Base-by-base conservation (phyloP, 2,888 invertebrate genomes). In the Nysson spinosus region DNA sequence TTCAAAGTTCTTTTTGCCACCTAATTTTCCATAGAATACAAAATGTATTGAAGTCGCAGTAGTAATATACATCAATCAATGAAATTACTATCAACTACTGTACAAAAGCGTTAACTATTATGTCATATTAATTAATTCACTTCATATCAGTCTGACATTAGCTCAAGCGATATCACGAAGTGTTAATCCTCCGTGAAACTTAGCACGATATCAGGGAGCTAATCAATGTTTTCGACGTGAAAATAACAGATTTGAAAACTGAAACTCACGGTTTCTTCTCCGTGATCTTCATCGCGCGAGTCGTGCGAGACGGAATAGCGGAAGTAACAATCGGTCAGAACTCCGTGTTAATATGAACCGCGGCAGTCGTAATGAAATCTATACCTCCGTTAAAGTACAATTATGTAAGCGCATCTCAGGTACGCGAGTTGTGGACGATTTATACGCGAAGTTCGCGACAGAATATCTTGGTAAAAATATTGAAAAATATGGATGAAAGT, bases 361-460 rank as follows among this genome's bases (percentile, higher is more conserved):
- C 32, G 54, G 39, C 42, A 58, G 47, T 52, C 55, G 52, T 52
- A 61, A 60, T 44, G 56, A 56, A 56, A 71, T 56, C 62, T 47
- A 32, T 56, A 57, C 58, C 35, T n/a, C 34, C 24, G 54, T 61
- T 69, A 54, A 61, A 68, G 65, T 65, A 46, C 47, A 69, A 77
- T 73, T 80, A 61, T 63, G 57, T 67, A 64, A 77, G 72, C 28
- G n/a, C 44, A 35, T 42, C 56, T 60, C 71, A 72, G 68, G 57
- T 73, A 56, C 34, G 44, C 39, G 50, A 30, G 42, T 24, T 37
- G 57, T 73, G 58, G 28, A 43, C 39, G 50, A 30, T 37, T 24
- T 37, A 30, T 40, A 46, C 55, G 14, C 35, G 58, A 49, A 50
- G 32, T 47, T 46, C 42, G 34, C 69, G 42, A 26, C n/a, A n/a